Conservation (phyloP, 2,888 invertebrate genomes). For the Notodonta ziczac region DNA sequence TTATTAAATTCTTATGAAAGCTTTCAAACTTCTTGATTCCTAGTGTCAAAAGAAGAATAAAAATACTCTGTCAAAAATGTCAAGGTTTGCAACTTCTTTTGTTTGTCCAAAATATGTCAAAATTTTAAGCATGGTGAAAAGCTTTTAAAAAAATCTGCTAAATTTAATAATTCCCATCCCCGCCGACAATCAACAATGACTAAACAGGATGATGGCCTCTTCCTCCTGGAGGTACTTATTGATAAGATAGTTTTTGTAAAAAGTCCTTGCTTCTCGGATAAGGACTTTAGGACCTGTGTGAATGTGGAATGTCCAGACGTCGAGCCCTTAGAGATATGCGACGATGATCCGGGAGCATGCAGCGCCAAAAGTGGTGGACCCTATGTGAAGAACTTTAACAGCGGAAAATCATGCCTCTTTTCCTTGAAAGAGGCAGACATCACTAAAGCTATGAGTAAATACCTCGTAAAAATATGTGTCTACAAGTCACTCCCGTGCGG, state of each 20-base stretch:
- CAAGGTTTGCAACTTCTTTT: slow-evolving; percentile 38
- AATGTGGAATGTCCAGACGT: slow-evolving; percentile 85
- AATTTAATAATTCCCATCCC: slow-evolving; percentile 65
- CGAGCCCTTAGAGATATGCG: slow-evolving; percentile 85
- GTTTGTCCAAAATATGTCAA: slow-evolving; percentile 46
- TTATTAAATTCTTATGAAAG: too few relatives aligned
- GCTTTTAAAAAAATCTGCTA: slow-evolving; percentile 37
- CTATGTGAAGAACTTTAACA: slow-evolving; percentile 81
- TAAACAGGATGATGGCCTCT: slow-evolving; percentile 83
- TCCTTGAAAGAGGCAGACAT: slow-evolving; percentile 84
- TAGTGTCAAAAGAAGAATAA: neutral
- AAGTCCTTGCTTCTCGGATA: slow-evolving; percentile 74
- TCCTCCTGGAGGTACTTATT: slow-evolving; percentile 87
- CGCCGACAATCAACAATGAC: slow-evolving; percentile 53
- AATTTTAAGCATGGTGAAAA: slow-evolving; percentile 44
- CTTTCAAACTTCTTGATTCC: neutral
- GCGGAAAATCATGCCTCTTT: slow-evolving; percentile 88
- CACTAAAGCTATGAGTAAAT: slow-evolving; percentile 76
- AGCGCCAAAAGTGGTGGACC: slow-evolving; percentile 65
- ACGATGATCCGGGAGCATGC: slow-evolving; percentile 81
- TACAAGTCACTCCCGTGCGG: slow-evolving; percentile 86
- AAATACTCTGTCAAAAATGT: slow-evolving; percentile 3
- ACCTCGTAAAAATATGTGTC: slow-evolving; percentile 84
- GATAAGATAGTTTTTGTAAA: slow-evolving; percentile 76
- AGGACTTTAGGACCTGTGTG: slow-evolving; percentile 84